Base-by-base conservation (phyloP, 2,113 vertebrate species). In the Canis aureus region DNA sequence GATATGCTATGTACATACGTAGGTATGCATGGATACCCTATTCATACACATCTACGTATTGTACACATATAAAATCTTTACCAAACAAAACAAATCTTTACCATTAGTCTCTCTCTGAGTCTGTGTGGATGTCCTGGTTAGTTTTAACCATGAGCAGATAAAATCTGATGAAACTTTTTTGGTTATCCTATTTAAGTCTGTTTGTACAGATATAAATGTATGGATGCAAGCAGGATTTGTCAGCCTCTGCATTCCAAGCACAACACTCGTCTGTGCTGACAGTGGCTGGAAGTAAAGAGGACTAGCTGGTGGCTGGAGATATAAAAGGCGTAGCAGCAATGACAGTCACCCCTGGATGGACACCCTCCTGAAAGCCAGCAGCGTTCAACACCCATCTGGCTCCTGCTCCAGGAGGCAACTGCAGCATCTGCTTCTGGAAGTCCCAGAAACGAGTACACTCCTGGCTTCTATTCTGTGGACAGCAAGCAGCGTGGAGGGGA, bases 361-460 rank as follows among this genome's bases (percentile, higher is more conserved):
- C 93, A 94, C 91, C 94, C 59, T 76, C 97, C 98, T 97, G 97
- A 98, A 98, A 97, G 85, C 96, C 9, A 15, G 95, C 95, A 81
- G 89, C 82, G 35, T 96, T 97, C 97, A 95, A 94, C 43, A 96
- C 85, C 97, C 95, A 82, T 89, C 95, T 95, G 84, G 9, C 82
- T 97, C 85, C 86, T 95, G 89, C 98, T 98, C 97, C 98, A 94
- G 98, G 97, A 98, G 91, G 95, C 97, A 98, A 98, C 97, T 97
- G 97, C 96, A 88, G 96, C 98, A 97, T 98, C 98, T 98, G 97
- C 96, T 98, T 98, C 98, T 96, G 95, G 87, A 97, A 97, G 96
- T 90, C 95, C 81, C 86, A 94, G 97, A 98, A 98, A 97, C 96
- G 89, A 88, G 83, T 76, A 69, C 92, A 95, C 25, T 89, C 95